Conservation (phyloP, 2,888 invertebrate genomes). For the Mycogona germanica region DNA sequence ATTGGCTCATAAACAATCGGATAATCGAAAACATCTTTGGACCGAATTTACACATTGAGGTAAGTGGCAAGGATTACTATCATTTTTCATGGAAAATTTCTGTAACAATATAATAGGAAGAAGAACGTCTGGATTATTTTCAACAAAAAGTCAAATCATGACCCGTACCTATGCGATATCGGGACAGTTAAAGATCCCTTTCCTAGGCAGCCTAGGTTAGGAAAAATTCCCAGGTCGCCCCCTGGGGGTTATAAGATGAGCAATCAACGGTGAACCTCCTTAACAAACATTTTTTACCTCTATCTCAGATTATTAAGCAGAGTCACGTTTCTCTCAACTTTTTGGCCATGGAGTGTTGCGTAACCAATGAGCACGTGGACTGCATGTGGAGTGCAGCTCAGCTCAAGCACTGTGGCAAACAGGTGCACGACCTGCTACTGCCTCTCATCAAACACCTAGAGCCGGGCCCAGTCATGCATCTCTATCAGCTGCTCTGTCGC, state of each 20-base stretch:
- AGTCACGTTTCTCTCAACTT: constrained; percentile 87
- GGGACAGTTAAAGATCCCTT: too few species aligned
- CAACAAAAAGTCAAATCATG: too few species aligned
- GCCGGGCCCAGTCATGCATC: constrained; percentile 72
- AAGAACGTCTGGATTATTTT: too few species aligned
- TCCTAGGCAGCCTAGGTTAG: too few species aligned
- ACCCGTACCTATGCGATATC: too few species aligned
- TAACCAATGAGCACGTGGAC: constrained; percentile 81
- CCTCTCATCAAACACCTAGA: constrained; percentile 82
- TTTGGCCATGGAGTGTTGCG: constrained; percentile 78
- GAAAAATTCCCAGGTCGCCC: too few species aligned
- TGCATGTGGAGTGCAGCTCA: constrained; percentile 92
- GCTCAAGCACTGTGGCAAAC: constrained; percentile 85
- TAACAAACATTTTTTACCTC: not conserved
- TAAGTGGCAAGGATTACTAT: constrained; percentile 33
- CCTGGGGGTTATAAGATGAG: too few species aligned
- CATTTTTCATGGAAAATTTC: not conserved
- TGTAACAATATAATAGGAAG: too few species aligned
- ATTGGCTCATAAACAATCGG: constrained; percentile 78
- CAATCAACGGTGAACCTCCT: too few species aligned
- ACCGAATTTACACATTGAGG: constrained; percentile 94
- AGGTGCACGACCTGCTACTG: constrained; percentile 80
- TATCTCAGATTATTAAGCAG: constrained; percentile 69
- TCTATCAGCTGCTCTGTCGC: constrained; percentile 72
- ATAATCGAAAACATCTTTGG: constrained; percentile 91